Evolutionary conservation across 2,113 vertebrate species (phyloP).

Genomic region (Pseudois nayaur): DNA sequence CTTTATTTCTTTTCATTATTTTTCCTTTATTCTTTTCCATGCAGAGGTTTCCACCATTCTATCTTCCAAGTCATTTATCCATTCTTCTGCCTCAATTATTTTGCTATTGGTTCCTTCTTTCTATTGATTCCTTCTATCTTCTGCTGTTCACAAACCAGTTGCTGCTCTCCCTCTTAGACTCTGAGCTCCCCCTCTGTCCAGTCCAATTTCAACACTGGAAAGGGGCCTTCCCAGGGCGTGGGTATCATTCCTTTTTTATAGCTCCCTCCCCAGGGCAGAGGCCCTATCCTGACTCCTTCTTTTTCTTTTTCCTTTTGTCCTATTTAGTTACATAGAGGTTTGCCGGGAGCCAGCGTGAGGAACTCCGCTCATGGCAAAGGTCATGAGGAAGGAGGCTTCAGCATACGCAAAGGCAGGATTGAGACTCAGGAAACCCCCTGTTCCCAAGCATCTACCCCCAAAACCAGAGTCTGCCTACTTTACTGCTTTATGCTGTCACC

Average conservation of each 20-base stretch:
- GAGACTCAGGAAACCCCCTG: no score
- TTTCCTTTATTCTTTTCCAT: neutral
- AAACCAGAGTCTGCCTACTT: no score
- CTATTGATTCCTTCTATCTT: neutral
- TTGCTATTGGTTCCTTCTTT: neutral
- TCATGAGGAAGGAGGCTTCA: no score
- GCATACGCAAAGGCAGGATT: no score
- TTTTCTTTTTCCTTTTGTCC: neutral
- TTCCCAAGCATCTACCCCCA: no score
- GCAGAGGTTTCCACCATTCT: neutral
- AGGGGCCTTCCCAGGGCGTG: neutral
- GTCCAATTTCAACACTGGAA: neutral
- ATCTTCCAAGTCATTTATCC: neutral
- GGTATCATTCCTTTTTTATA: neutral
- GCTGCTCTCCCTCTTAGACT: neutral
- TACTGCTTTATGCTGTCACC: no score
- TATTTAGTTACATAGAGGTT: neutral
- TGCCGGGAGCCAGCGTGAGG: neutral
- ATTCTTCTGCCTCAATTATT: neutral
- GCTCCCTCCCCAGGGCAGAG: neutral
- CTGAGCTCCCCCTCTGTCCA: neutral
- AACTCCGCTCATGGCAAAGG: no score
- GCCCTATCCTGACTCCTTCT: neutral
- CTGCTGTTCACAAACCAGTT: neutral
- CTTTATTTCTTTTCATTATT: neutral